Base-by-base conservation (phyloP, 1,140 invertebrate species). In the Phocides pigmalion region DNA sequence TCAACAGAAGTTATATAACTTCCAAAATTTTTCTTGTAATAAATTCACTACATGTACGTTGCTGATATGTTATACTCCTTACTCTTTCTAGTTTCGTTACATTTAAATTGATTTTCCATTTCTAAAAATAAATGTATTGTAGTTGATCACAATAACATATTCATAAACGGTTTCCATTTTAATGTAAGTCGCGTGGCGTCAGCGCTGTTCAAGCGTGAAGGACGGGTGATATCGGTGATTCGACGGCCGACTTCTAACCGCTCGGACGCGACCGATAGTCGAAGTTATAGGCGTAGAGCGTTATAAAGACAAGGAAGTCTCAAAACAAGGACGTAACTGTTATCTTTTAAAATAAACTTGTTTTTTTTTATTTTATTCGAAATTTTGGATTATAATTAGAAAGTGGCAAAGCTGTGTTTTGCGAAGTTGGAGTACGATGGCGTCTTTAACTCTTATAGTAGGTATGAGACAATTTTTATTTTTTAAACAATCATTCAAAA, bases 181-280 rank as follows among this genome's bases (percentile, higher is more conserved):
- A 46, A 28, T 62, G 39, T 39, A 32, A 54, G 54, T 41, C 49
- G 53, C 54, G 35, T 62, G 59, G 72, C 76, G 74, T 77, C 69
- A 63, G 70, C 67, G 66, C 64, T 66, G 67, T 68, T 85, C 72
- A 76, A 65, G 65, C 81, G 82, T 87, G 82, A 87, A 87, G 85
- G 84, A 84, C 82, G 76, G 35, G 51, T 70, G 54, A 64, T 66
- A 79, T 75, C 58, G 64, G 73, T 73, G 79, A 83, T 84, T 85
- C 81, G 82, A 81, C 74, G 84, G 74, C 76, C 79, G 76, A 79
- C 76, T 79, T 79, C 71, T 77, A 79, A 80, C 74, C 74, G 76
- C 69, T 74, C 46, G 22, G 37, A 53, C 49, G 49, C 17, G 39
- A 19, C 19, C 17, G 53, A 9, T 6, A 28, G 28, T 25, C 3